These are phyloP conservation scores for Eclectus roratus DNA, from an alignment of 2,113 vertebrate genomes.

Conservation along the genomic window DNA sequence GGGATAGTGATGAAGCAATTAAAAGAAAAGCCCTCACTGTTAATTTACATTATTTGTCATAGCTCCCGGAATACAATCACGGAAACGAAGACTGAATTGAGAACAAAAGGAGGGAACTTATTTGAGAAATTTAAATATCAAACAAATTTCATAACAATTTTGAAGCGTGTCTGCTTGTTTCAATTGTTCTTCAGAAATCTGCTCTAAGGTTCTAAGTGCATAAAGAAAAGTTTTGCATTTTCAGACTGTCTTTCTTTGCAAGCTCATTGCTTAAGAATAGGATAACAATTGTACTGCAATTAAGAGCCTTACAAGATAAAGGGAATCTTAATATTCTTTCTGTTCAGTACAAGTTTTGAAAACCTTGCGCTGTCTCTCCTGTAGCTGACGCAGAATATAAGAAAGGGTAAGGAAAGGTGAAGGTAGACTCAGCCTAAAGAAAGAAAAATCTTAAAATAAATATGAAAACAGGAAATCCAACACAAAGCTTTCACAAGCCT, in stretches of 20 bases:
- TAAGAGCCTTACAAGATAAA: not conserved
- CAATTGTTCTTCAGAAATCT: not conserved
- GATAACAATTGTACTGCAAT: not conserved
- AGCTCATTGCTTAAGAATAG: not conserved
- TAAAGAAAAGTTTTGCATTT: not conserved
- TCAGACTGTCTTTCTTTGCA: not conserved
- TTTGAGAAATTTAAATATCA: not conserved
- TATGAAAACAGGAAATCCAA: not conserved
- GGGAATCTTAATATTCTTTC: not conserved
- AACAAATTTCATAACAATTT: not conserved
- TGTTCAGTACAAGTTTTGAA: not conserved
- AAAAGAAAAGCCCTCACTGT: conserved; percentile 30
- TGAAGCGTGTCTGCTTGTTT: not conserved
- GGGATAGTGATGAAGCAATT: not conserved
- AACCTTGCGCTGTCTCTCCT: not conserved
- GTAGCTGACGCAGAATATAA: not conserved
- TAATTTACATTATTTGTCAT: not conserved
- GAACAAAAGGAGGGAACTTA: conserved; percentile 5
- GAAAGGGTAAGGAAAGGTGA: not conserved
- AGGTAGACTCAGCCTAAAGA: not conserved
- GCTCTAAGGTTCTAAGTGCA: not conserved
- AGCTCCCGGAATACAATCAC: not conserved
- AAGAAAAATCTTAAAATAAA: not conserved
- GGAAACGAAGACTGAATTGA: not conserved
- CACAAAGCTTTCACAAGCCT: not conserved